These are phyloP conservation scores for Drosophila lini DNA, from an alignment of 1,140 invertebrate species.

Conservation along the genomic window DNA sequence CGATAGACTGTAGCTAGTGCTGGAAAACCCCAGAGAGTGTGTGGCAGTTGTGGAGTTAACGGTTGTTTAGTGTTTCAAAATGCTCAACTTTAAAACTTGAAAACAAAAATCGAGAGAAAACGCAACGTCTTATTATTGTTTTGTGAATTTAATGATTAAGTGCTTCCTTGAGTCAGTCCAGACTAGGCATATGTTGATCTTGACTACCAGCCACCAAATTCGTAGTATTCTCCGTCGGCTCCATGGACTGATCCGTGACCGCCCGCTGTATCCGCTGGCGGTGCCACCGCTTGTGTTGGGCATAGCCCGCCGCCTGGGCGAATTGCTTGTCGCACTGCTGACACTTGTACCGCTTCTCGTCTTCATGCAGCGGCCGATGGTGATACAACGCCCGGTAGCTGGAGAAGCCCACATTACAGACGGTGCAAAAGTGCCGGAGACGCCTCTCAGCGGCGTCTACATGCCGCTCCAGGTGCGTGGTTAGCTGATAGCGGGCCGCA, in stretches of 20 bases:
- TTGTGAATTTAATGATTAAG: neutral
- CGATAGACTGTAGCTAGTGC: neutral
- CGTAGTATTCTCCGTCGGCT: neutral
- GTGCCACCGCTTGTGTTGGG: slow-evolving; percentile 72
- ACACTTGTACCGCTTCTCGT: slow-evolving; percentile 91
- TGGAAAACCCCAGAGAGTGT: neutral
- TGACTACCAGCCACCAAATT: neutral
- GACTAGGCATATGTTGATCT: neutral
- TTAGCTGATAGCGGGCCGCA: slow-evolving; percentile 85
- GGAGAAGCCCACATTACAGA: slow-evolving; percentile 64
- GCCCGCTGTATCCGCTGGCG: slow-evolving; percentile 37
- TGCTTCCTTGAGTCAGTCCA: neutral
- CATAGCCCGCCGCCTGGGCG: slow-evolving; percentile 65
- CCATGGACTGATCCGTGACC: slow-evolving; percentile 11
- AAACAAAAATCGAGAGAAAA: neutral
- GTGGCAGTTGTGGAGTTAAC: neutral
- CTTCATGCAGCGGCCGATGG: slow-evolving; percentile 91
- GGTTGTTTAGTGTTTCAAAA: neutral
- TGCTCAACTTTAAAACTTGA: neutral
- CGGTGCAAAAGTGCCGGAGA: slow-evolving; percentile 40
- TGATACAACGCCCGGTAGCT: slow-evolving; percentile 85
- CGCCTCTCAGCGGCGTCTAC: slow-evolving; percentile 41
- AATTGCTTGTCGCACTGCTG: slow-evolving; percentile 84
- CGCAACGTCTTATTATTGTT: neutral
- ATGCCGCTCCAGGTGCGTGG: slow-evolving; percentile 50